phyloP scores from a whole-genome alignment of 2,888 invertebrate genomes.

The Salticus scenicus region DNA sequence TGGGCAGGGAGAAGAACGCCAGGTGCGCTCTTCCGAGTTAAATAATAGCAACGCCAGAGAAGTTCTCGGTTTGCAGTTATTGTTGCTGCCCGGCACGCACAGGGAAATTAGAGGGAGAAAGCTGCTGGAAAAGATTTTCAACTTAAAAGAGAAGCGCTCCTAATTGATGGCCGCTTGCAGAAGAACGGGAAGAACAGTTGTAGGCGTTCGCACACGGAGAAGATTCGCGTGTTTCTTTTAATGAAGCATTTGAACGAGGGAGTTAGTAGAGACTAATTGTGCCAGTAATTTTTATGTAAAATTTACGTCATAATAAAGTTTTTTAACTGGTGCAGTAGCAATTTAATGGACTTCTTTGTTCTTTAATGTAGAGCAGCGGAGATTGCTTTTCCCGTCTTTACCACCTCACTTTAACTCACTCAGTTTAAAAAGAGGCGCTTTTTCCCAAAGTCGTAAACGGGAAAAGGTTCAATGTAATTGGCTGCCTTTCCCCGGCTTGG shows the following conservation, averaged over 20 bases:
- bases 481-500: background rate
- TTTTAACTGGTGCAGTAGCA: background rate
- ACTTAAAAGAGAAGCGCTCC: background rate
- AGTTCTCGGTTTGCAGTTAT: conserved; percentile 43
- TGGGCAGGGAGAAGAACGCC: conserved; percentile 35
- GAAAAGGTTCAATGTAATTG: background rate
- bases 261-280: conserved; percentile 3
- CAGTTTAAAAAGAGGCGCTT: background rate
- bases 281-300: background rate
- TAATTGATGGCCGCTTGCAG: background rate
- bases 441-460: background rate
- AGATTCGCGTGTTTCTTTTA: background rate
- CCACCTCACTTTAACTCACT: too few species aligned
- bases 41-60: conserved; percentile 48
- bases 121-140: conserved; percentile 11
- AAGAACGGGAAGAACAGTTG: background rate
- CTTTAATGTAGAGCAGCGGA: too few species aligned
- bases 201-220: conserved; percentile 10
- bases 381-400: too few species aligned
- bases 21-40: conserved; percentile 45
- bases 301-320: background rate
- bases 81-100: conserved; percentile 48
- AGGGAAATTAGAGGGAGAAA: conserved; percentile 24
- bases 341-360: background rate
- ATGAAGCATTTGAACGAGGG: background rate